phyloP scores from a whole-genome alignment of 2,113 vertebrate species.

The Centrocercus urophasianus region DNA sequence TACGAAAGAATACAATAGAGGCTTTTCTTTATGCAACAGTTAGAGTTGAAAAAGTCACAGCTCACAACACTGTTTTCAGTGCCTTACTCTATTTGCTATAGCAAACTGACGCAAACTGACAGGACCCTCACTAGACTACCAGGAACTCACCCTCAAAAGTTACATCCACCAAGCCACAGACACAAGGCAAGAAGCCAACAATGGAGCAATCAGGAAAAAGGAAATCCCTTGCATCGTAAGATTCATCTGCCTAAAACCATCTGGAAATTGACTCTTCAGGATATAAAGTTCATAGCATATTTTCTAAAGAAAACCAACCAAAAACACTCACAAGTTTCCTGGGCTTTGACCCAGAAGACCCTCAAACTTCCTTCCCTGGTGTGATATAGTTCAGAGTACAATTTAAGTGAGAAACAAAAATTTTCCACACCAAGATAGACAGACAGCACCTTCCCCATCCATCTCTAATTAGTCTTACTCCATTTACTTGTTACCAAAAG shows the following conservation, averaged over 20 bases:
- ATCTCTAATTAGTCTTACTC: background rate
- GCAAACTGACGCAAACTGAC: background rate
- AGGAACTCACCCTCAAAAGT: conserved; percentile 21
- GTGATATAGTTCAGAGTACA: conserved; percentile 17
- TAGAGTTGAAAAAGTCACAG: background rate
- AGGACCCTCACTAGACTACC: background rate
- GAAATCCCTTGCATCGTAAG: conserved; percentile 76
- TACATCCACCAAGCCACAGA: conserved; percentile 21
- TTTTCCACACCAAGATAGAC: background rate
- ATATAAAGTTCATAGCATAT: conserved; percentile 68
- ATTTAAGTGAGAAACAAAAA: conserved; percentile 31
- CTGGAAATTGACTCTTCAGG: conserved; percentile 72
- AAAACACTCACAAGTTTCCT: conserved; percentile 65
- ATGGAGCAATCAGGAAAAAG: conserved; percentile 69
- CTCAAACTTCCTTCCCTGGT: conserved; percentile 20
- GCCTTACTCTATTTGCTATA: background rate
- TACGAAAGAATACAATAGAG: background rate
- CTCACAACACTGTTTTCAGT: background rate
- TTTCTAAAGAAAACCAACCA: conserved; percentile 57
- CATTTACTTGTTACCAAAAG: background rate
- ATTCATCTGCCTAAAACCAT: conserved; percentile 67
- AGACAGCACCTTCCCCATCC: background rate
- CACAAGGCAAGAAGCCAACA: conserved; percentile 62
- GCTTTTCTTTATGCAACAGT: background rate
- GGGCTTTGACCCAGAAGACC: conserved; percentile 60